phyloP scores from a whole-genome alignment of 2,113 vertebrate genomes.

The Epinephelus fuscoguttatus region DNA sequence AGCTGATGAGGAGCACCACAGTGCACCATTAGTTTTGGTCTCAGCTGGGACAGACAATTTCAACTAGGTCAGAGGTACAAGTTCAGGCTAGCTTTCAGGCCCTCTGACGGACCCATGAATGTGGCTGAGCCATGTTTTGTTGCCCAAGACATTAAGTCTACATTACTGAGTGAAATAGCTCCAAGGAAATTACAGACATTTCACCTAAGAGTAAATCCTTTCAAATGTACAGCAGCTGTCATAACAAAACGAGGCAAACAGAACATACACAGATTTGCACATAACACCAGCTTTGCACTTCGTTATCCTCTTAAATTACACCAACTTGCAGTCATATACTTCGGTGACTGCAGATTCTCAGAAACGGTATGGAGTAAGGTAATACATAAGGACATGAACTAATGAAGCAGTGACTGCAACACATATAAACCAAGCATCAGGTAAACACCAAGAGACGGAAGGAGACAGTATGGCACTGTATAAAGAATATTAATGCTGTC shows the following conservation, averaged over 20 bases:
- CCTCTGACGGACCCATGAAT: not conserved
- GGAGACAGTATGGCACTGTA: not conserved
- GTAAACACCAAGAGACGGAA: not conserved
- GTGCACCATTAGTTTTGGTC: not conserved
- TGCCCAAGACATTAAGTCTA: not conserved
- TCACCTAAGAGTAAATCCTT: not conserved
- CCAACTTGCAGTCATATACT: not conserved
- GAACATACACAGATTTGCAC: not conserved
- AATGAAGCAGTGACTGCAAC: not conserved
- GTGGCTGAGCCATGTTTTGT: not conserved
- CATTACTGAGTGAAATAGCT: not conserved
- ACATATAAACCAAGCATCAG: not conserved
- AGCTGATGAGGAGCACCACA: not conserved
- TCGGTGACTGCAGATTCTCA: not conserved
- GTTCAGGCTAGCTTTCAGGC: not conserved
- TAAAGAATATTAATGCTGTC: not conserved
- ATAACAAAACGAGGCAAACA: not conserved
- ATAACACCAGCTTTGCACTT: not conserved
- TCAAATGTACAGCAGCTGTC: not conserved
- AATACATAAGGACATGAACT: not conserved
- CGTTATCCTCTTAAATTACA: not conserved
- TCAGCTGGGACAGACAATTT: not conserved
- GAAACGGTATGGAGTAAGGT: not conserved
- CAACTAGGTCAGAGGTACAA: not conserved
- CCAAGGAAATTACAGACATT: not conserved